Conservation (phyloP, 2,888 invertebrate species). For the Zhuqinia jingwanae region DNA sequence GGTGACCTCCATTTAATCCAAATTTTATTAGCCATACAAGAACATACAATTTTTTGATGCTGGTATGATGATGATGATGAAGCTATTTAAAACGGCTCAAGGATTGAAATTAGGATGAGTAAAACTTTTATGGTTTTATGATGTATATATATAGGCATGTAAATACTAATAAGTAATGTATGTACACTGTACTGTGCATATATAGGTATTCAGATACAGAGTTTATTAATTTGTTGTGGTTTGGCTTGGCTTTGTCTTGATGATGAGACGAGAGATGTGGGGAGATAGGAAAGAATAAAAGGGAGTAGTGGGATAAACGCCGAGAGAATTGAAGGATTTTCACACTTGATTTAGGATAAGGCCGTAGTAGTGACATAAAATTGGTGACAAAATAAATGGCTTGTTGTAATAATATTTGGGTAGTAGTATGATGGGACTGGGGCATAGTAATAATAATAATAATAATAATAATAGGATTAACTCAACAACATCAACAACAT, state of each 20-base stretch:
- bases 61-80: background rate
- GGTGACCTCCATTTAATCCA: constrained; percentile 54
- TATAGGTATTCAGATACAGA: background rate
- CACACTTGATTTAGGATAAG: constrained; percentile 60
- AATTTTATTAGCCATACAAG: constrained; percentile 5
- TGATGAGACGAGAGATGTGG: background rate
- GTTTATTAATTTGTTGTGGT: constrained; percentile 18
- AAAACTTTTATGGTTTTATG: background rate
- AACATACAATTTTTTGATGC: background rate
- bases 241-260: background rate
- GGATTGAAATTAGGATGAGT: constrained; percentile 19
- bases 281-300: background rate
- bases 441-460: background rate
- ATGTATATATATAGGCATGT: background rate
- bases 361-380: constrained; percentile 19
- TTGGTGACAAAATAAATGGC: constrained; percentile 29
- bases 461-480: background rate
- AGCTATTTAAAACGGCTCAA: constrained; percentile 36
- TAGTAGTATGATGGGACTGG: background rate
- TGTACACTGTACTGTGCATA: background rate
- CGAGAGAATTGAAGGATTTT: constrained; percentile 58
- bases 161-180: background rate
- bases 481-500: too few species aligned
- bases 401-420: background rate
- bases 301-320: constrained; percentile 15